phyloP scores from a whole-genome alignment of 1,140 invertebrate genomes.

The Trachymyrmex septentrionalis region DNA sequence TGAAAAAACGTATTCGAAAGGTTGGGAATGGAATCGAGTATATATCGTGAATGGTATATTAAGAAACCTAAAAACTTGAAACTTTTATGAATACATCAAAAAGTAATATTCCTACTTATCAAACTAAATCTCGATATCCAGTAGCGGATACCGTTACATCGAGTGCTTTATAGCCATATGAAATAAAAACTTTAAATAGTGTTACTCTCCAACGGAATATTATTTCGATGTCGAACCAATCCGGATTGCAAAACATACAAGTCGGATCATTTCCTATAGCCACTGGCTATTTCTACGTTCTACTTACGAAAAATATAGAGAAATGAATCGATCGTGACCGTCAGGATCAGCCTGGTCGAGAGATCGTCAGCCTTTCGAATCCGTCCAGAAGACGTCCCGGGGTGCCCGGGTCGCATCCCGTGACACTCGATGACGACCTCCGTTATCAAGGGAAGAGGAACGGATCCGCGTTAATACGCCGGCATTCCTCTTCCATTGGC shows the following conservation, averaged over 20 bases:
- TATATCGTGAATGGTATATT: background rate
- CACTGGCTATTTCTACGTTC: constrained; percentile 27
- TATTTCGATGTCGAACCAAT: background rate
- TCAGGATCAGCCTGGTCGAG: constrained; percentile 39
- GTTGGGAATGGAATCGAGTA: background rate
- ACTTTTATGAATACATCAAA: constrained; percentile 11
- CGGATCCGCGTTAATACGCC: constrained; percentile 32
- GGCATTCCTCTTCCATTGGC: constrained; percentile 48
- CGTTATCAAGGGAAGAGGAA: constrained; percentile 24
- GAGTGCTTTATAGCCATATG: background rate
- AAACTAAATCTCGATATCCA: background rate
- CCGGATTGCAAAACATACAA: background rate
- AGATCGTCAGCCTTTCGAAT: constrained; percentile 58
- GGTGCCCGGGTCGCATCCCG: constrained; percentile 41
- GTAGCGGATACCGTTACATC: constrained; percentile 10
- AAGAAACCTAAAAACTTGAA: constrained; percentile 4
- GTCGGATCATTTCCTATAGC: background rate
- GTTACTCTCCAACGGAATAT: constrained; percentile 26
- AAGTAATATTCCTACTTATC: background rate
- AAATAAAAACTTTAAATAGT: constrained; percentile 31
- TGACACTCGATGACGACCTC: background rate
- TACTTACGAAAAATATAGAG: constrained; percentile 63
- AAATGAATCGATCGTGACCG: constrained; percentile 24
- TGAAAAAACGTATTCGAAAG: background rate
- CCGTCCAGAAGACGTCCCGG: constrained; percentile 11